A percentile compares a stretch with the other conserved stretches of the same genome.
phyloP scores from a whole-genome alignment of 2,888 invertebrate species.

The Lasioglossum vierecki region DNA sequence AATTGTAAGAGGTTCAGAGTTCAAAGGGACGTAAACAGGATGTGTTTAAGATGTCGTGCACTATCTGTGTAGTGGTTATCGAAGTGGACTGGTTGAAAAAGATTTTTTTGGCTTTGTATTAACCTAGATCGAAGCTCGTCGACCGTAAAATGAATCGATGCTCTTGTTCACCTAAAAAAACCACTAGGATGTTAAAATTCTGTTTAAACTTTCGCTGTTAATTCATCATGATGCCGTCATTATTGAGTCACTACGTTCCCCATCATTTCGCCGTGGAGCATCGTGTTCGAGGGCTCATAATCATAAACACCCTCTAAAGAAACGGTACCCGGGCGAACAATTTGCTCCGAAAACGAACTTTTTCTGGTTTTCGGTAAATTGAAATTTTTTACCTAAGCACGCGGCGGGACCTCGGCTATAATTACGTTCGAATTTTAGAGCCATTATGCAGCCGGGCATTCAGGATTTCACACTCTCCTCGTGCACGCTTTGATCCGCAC shows the following conservation, averaged over 20 bases:
- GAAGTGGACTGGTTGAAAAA: too few relatives aligned
- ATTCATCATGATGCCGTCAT: neutral
- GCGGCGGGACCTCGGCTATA: slow-evolving; percentile 31
- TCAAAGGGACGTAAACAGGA: too few relatives aligned
- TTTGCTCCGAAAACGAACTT: slow-evolving; percentile 20
- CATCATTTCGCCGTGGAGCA: neutral
- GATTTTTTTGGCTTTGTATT: neutral
- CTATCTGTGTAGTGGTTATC: too few relatives aligned
- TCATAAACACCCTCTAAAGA: slow-evolving; percentile 5
- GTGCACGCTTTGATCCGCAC: slow-evolving; percentile 54
- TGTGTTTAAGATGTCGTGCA: too few relatives aligned
- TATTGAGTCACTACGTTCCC: neutral
- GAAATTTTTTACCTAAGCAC: slow-evolving; percentile 49
- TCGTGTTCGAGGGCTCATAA: slow-evolving; percentile 4
- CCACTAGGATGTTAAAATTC: neutral
- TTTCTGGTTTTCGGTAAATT: slow-evolving; percentile 43
- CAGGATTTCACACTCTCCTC: slow-evolving; percentile 38
- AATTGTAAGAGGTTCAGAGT: too few relatives aligned
- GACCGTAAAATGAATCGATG: neutral
- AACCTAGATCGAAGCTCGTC: neutral
- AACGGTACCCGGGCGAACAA: slow-evolving; percentile 22
- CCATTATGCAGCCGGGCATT: slow-evolving; percentile 51
- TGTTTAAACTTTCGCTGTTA: neutral
- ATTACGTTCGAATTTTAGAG: slow-evolving; percentile 53
- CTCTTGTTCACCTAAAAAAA: neutral